Evolutionary conservation across 2,797 vertebrate species (phyloP).

Genomic region (Lagorchestes hirsutus): DNA sequence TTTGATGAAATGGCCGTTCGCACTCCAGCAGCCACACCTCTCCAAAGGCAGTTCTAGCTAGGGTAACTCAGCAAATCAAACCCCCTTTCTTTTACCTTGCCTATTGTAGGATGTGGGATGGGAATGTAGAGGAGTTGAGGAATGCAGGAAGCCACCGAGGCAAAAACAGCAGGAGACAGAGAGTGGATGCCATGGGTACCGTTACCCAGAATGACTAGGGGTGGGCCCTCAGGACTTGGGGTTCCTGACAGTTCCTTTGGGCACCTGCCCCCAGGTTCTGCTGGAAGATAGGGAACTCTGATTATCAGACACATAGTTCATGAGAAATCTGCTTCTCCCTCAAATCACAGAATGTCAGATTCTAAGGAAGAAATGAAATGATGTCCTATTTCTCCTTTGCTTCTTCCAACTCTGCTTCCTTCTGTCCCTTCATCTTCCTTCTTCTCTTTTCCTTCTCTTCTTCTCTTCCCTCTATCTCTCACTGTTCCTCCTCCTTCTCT

Average conservation of each 20-base stretch:
- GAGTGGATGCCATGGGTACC: background rate
- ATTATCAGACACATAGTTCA: background rate
- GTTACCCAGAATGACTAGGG: background rate
- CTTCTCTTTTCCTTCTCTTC: background rate
- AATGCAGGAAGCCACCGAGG: background rate
- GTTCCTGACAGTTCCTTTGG: background rate
- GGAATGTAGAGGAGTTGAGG: fast-evolving
- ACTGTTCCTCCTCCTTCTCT: background rate
- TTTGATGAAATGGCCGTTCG: background rate
- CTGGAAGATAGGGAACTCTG: background rate
- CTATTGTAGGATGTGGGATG: fast-evolving
- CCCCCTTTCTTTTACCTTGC: fast-evolving
- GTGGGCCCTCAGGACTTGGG: background rate
- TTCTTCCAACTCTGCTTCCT: background rate
- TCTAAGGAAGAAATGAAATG: background rate
- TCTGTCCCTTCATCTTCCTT: background rate
- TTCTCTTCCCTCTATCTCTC: background rate
- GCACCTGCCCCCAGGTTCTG: background rate
- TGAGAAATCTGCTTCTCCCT: background rate
- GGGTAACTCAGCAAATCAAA: fast-evolving
- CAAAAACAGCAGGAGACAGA: background rate
- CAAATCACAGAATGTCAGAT: background rate
- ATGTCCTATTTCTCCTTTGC: background rate
- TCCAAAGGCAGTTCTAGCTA: background rate
- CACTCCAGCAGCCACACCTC: background rate